Evolutionary conservation across 1,140 invertebrate species (phyloP).

Genomic region (Bombus superbus): DNA sequence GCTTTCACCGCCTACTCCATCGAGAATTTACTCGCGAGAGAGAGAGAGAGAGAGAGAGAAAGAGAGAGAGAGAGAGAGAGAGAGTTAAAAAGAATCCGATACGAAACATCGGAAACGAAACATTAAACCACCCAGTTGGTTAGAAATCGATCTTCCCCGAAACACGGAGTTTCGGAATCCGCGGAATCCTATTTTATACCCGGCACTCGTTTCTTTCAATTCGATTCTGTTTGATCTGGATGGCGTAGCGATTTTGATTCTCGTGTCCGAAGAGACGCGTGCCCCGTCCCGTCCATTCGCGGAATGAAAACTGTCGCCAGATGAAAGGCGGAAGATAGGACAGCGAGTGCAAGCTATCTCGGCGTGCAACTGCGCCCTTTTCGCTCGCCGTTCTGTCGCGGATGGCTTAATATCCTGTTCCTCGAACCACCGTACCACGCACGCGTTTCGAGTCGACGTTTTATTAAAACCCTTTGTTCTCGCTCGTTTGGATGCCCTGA

Average conservation of each 20-base stretch:
- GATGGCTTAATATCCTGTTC: conserved; percentile 37
- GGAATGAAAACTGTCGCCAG: conserved; percentile 15
- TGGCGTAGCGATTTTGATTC: neutral
- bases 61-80: no score
- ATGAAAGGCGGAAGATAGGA: neutral
- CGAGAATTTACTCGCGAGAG: neutral
- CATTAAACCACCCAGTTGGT: no score
- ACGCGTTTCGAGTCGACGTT: neutral
- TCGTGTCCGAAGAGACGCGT: neutral
- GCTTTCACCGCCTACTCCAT: neutral
- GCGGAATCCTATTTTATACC: neutral
- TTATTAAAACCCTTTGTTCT: conserved; percentile 16
- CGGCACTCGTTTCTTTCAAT: neutral
- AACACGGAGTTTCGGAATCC: neutral
- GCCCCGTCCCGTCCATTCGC: neutral
- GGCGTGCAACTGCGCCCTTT: neutral
- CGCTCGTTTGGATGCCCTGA: neutral
- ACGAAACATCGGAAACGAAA: no score
- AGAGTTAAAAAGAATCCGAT: no score
- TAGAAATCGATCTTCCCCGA: neutral
- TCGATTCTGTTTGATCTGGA: neutral
- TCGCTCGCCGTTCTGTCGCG: neutral
- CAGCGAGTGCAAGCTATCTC: neutral
- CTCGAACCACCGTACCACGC: neutral
- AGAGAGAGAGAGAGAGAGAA: no score